phyloP scores from a whole-genome alignment of 2,797 vertebrate genomes.

The Malacoctenus gilli region DNA sequence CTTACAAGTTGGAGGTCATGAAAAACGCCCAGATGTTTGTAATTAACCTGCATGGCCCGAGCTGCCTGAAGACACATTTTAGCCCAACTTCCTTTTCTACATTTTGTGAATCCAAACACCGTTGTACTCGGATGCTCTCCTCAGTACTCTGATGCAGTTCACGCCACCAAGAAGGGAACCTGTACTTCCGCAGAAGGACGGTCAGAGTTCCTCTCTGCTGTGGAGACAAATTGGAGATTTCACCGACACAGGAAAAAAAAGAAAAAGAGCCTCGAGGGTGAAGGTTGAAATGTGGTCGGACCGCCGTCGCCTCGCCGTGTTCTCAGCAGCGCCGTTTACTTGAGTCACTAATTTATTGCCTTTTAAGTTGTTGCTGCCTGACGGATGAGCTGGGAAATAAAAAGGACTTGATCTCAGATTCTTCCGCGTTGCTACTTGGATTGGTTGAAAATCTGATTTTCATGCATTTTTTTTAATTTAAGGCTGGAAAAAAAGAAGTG shows the following conservation, averaged over 20 bases:
- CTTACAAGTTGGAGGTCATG: background rate
- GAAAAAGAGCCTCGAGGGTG: no score
- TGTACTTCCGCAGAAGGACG: no score
- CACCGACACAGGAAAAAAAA: slow-evolving; percentile 29
- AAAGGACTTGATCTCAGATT: background rate
- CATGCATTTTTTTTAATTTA: slow-evolving; percentile 37
- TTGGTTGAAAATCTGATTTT: no score
- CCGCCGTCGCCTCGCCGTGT: background rate
- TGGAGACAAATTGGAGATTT: slow-evolving; percentile 24
- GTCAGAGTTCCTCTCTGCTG: background rate
- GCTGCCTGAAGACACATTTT: slow-evolving; percentile 7
- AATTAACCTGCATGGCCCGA: slow-evolving; percentile 9
- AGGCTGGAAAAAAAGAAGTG: slow-evolving; percentile 14
- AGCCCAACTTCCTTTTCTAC: slow-evolving; percentile 5
- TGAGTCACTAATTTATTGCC: slow-evolving; percentile 58
- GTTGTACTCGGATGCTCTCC: no score
- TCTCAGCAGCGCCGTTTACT: slow-evolving; percentile 31
- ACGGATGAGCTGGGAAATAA: slow-evolving; percentile 4
- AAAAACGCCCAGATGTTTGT: background rate
- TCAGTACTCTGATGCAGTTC: no score
- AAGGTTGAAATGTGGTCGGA: slow-evolving; percentile 40
- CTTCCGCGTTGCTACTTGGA: slow-evolving; percentile 15
- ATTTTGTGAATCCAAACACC: background rate
- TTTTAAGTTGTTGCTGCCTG: slow-evolving; percentile 45
- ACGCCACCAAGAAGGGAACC: no score